Conservation (phyloP, 1,140 invertebrate genomes). For the Thaumetopoea pityocampa region DNA sequence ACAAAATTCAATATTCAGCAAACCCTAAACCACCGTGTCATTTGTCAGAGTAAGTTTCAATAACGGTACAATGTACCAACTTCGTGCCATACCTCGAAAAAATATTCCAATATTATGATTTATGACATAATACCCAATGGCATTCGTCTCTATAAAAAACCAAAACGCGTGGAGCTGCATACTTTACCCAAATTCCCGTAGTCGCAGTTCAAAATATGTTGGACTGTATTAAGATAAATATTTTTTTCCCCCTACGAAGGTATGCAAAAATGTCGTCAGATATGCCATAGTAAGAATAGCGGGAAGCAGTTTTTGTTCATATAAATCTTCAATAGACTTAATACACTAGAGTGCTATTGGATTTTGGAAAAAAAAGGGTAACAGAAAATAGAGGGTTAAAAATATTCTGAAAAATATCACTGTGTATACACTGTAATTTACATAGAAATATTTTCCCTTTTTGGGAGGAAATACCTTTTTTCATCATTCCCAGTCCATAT, state of each 20-base stretch:
- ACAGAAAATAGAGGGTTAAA: constrained; percentile 5
- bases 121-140: constrained; percentile 35
- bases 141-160: constrained; percentile 17
- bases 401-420: constrained; percentile 9
- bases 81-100: constrained; percentile 25
- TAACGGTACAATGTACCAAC: constrained; percentile 35
- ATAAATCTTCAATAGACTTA: constrained; percentile 56
- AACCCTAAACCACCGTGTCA: constrained; percentile 28
- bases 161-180: constrained; percentile 13
- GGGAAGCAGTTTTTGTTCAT: constrained; percentile 34
- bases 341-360: constrained; percentile 46
- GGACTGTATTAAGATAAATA: constrained; percentile 29
- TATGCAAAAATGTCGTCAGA: constrained; percentile 52
- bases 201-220: constrained; percentile 16
- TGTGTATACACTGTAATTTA: no score
- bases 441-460: no score
- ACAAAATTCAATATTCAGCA: constrained; percentile 16
- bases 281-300: constrained; percentile 33
- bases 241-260: constrained; percentile 34
- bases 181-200: not conserved
- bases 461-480: no score
- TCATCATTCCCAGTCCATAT: no score
- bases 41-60: constrained; percentile 51
- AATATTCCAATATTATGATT: constrained; percentile 59
- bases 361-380: constrained; percentile 20